phyloP scores from a whole-genome alignment of 1,140 invertebrate genomes.

The Oreohelix idahoensis region DNA sequence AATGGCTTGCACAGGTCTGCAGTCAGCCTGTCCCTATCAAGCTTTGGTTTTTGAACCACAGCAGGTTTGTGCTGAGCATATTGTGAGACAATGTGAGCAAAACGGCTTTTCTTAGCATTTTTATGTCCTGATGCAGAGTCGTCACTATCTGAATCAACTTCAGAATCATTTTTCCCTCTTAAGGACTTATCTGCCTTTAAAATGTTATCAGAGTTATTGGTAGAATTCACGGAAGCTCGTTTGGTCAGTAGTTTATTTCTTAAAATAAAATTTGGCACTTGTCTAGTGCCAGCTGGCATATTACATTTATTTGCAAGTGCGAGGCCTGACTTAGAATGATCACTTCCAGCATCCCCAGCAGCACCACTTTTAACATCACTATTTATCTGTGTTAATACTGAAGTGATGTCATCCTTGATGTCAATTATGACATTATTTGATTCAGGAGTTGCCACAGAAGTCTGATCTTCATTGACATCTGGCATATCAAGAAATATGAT shows the following conservation, averaged over 20 bases:
- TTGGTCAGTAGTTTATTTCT: not conserved
- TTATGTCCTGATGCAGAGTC: not conserved
- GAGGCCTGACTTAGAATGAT: no score
- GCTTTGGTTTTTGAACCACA: not conserved
- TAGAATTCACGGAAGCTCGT: not conserved
- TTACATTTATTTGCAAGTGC: not conserved
- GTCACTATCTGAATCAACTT: not conserved
- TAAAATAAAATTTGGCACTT: conserved; percentile 4
- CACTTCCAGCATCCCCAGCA: not conserved
- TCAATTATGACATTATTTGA: not conserved
- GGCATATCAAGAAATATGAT: not conserved
- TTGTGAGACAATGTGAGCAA: not conserved
- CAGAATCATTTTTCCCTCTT: not conserved
- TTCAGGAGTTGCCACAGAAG: not conserved
- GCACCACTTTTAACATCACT: not conserved
- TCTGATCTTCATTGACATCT: not conserved
- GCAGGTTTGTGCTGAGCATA: not conserved
- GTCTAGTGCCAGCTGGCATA: not conserved
- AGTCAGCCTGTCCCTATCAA: not conserved
- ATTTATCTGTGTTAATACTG: not conserved
- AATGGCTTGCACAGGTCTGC: conserved; percentile 7
- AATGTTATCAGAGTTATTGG: not conserved
- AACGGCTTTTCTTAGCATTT: not conserved
- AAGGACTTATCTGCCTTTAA: not conserved
- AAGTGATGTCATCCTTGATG: not conserved